phyloP scores from a whole-genome alignment of 2,113 vertebrate genomes.

The Axis porcinus region DNA sequence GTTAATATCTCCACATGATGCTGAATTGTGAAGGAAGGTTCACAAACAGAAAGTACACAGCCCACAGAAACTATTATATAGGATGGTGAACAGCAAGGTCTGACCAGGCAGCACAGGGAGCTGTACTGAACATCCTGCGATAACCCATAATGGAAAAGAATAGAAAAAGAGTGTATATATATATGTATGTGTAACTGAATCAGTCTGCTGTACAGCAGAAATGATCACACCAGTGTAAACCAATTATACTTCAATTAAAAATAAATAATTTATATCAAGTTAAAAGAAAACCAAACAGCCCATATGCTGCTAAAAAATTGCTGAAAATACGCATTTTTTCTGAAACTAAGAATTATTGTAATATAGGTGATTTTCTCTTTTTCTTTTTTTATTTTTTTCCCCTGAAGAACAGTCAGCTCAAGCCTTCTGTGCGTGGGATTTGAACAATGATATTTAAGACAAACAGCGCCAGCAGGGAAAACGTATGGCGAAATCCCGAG shows the following conservation, averaged over 20 bases:
- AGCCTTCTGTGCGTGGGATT: not conserved
- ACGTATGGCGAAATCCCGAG: not conserved
- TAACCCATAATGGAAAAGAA: not conserved
- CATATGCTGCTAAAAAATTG: not conserved
- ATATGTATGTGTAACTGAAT: not conserved
- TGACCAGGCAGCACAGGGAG: not conserved
- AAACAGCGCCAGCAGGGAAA: not conserved
- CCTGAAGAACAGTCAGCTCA: not conserved
- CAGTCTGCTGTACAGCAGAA: not conserved
- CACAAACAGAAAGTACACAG: not conserved
- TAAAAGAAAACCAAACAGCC: not conserved
- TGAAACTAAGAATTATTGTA: not conserved
- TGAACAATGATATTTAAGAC: slow-evolving; percentile 22
- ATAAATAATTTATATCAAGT: not conserved
- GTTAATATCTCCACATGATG: not conserved
- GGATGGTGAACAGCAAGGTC: not conserved
- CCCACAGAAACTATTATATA: not conserved
- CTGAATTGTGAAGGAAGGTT: not conserved
- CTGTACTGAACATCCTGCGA: not conserved
- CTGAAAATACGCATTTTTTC: not conserved
- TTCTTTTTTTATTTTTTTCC: not conserved
- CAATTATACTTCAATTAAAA: not conserved
- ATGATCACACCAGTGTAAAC: not conserved
- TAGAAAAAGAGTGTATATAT: not conserved
- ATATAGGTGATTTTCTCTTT: not conserved